phyloP scores from a whole-genome alignment of 2,113 vertebrate genomes.

The Benitochromis conjunctus region DNA sequence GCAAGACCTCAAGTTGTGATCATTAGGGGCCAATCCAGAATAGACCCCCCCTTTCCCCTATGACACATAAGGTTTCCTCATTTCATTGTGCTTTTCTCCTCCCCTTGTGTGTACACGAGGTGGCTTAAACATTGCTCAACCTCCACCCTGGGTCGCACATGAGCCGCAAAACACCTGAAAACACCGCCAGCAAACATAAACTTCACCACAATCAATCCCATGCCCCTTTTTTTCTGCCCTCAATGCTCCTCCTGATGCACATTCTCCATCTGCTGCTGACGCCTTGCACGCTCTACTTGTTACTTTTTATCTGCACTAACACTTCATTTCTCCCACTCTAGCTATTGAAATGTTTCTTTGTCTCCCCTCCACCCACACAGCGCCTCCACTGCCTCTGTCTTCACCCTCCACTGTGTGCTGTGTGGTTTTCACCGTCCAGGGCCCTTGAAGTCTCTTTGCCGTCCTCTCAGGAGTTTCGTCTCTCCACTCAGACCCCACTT shows the following conservation, averaged over 20 bases:
- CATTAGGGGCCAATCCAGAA: slow-evolving; percentile 68
- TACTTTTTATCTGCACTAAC: slow-evolving; percentile 31
- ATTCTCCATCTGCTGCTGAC: slow-evolving; percentile 65
- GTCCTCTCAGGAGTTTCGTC: slow-evolving; percentile 21
- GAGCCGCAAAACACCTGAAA: slow-evolving; percentile 1
- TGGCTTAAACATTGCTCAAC: slow-evolving; percentile 21
- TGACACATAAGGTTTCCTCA: not conserved
- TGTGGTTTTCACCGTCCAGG: slow-evolving; percentile 4
- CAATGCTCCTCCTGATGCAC: slow-evolving; percentile 42
- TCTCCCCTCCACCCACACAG: not conserved
- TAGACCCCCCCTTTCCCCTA: not conserved
- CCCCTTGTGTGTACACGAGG: not conserved
- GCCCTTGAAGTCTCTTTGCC: slow-evolving; percentile 42
- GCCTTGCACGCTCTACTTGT: slow-evolving; percentile 61
- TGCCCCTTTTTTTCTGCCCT: not conserved
- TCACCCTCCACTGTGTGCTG: slow-evolving; percentile 12
- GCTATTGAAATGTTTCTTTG: not conserved
- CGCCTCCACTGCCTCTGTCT: not conserved
- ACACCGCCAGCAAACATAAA: slow-evolving; percentile 7
- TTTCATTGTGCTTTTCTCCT: not conserved
- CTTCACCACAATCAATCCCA: not conserved
- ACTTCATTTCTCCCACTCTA: slow-evolving; percentile 34
- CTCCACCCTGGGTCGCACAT: slow-evolving; percentile 3
- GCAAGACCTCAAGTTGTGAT: slow-evolving; percentile 69
- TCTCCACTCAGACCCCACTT: not conserved